Evolutionary conservation across 2,888 invertebrate genomes (phyloP), one percentile per base, ranked within the genome.

Genomic region (Spisula subtruncata): DNA sequence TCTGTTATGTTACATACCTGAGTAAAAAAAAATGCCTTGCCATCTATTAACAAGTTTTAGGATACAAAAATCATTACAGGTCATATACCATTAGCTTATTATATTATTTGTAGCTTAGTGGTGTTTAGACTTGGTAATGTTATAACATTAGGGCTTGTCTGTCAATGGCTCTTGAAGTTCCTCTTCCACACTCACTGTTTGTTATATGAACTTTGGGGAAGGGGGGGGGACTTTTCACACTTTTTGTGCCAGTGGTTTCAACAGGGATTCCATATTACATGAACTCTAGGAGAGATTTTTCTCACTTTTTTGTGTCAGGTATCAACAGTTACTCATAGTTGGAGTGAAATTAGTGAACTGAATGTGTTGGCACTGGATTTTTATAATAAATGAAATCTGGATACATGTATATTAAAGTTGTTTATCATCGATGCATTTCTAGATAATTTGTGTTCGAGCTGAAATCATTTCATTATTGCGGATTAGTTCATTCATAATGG

Each of bases 41-140:
- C 4, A 66, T 66, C 16, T 25, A 66, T 66, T 41, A 25, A 66
- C 60, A 66, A 66, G 60, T 66, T 66, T 25, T 66, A 66, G 60
- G 60, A 66, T 66, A 66, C 60, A 66, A 66, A 60, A 66, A 66
- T 66, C 60, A 66, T 66, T 66, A 66, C 25, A n/a, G 60, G 60
- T 25, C 60, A 66, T n/a, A n/a, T 66, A 66, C n/a, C 25, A 41
- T 41, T 41, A 41, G 41, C 41, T 41, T 41, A 5, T 5, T 8
- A 41, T 41, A 41, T 41, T 41, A 41, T 41, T 41, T 41, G 41
- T 41, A 8, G 41, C 41, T n/a, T n/a, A n/a, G 8, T 2, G 41
- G 41, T 41, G 2, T 8, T 41, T 8, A 41, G 41, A n/a, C n/a
- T n/a, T n/a, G n/a, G n/a, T n/a, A n/a, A n/a, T n/a, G n/a, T n/a